These are phyloP conservation scores for Steromphala cineraria DNA, from an alignment of 2,888 invertebrate genomes.

Conservation along the genomic window DNA sequence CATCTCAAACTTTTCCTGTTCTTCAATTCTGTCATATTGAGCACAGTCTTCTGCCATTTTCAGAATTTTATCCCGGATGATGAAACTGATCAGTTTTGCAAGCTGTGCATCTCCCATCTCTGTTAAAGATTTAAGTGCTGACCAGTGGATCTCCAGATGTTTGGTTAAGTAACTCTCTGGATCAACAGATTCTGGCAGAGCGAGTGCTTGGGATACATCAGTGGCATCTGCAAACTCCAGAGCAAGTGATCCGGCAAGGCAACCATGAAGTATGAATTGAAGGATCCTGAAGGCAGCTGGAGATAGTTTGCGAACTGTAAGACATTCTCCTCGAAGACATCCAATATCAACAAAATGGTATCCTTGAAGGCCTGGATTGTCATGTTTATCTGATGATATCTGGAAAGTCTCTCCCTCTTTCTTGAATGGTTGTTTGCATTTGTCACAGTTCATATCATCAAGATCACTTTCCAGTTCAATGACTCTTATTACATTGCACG, in stretches of 20 bases:
- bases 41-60: not conserved
- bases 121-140: conserved; percentile 6
- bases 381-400: not conserved
- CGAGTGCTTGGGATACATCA: not conserved
- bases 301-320: conserved; percentile 2
- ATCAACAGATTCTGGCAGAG: not conserved
- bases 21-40: not conserved
- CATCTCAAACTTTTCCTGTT: not conserved
- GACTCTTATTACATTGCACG: not conserved
- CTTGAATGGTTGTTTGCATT: not conserved
- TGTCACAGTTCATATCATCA: not conserved
- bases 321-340: not conserved
- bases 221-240: not conserved
- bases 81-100: conserved; percentile 14
- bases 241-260: conserved; percentile 14
- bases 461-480: not conserved
- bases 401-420: not conserved
- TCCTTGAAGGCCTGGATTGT: not conserved
- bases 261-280: conserved; percentile 8
- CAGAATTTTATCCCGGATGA: not conserved
- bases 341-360: conserved; percentile 1
- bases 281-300: conserved; percentile 17
- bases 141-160: conserved; percentile 15
- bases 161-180: not conserved
- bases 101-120: conserved; percentile 21